Percentiles rank a stretch among this genome's conserved stretches.
Evolutionary conservation across 1,140 invertebrate species (phyloP).

Genomic region (Magallana angulata): DNA sequence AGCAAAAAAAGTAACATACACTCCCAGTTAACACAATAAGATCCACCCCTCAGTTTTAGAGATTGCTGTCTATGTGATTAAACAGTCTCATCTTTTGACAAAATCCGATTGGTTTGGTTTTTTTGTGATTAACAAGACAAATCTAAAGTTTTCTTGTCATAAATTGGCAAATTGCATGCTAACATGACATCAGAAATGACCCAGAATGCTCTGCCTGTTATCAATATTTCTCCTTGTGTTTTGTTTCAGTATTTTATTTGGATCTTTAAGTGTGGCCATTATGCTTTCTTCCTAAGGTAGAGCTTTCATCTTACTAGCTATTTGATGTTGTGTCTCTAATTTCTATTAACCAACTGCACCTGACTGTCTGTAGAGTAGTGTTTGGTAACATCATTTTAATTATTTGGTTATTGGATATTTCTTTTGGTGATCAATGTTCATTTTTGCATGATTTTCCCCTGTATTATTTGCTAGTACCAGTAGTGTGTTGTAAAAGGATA

Average conservation of each 20-base stretch:
- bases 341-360: background rate
- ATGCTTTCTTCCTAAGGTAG: conserved; percentile 39
- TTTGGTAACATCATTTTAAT: background rate
- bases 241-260: conserved; percentile 48
- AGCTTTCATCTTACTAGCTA: conserved; percentile 15
- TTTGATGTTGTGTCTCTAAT: background rate
- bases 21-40: background rate
- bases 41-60: no score
- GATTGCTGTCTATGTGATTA: background rate
- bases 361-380: background rate
- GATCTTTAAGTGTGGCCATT: conserved; percentile 43
- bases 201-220: conserved; percentile 22
- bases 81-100: conserved; percentile 25
- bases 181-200: conserved; percentile 10
- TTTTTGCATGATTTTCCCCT: conserved; percentile 11
- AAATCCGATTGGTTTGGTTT: conserved; percentile 18
- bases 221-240: conserved; percentile 32
- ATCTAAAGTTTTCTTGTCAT: background rate
- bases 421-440: background rate
- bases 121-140: conserved; percentile 12
- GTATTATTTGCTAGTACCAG: background rate
- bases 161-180: conserved; percentile 18
- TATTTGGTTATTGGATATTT: background rate
- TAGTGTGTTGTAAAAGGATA: background rate
- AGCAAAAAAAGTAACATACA: background rate